Evolutionary conservation across 2,113 vertebrate genomes (phyloP).

Genomic region (Sterna hirundo): DNA sequence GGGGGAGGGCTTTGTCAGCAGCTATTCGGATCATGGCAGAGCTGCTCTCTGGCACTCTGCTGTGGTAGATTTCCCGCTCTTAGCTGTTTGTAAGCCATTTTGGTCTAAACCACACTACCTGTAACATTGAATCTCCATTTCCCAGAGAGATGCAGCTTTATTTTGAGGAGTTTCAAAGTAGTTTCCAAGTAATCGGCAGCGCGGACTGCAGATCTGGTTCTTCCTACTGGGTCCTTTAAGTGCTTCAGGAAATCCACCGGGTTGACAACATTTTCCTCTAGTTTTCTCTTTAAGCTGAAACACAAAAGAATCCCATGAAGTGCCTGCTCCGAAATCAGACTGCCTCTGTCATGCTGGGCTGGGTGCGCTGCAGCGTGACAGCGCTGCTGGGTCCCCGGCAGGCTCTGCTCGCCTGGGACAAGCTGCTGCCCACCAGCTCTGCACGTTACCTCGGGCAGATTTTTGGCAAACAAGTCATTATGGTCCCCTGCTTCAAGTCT

Average conservation of each 20-base stretch:
- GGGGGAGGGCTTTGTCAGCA: not conserved
- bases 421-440: not conserved
- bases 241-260: conserved; percentile 36
- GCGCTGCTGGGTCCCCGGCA: not conserved
- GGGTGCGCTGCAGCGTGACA: not conserved
- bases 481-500: not conserved
- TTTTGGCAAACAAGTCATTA: not conserved
- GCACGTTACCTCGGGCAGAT: not conserved
- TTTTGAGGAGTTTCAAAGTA: conserved; percentile 18
- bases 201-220: conserved; percentile 19
- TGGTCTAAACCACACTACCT: not conserved
- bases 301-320: not conserved
- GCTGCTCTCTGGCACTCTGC: not conserved
- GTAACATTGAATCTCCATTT: not conserved
- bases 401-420: not conserved
- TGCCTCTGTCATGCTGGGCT: not conserved
- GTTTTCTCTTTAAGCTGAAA: conserved; percentile 6
- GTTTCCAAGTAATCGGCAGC: conserved; percentile 44
- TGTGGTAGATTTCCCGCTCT: not conserved
- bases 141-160: not conserved
- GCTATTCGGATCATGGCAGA: not conserved
- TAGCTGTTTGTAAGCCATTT: not conserved
- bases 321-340: not conserved
- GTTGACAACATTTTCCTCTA: not conserved
- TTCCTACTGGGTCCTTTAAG: conserved; percentile 35